These are phyloP conservation scores for Paracanthobrama guichenoti DNA, from an alignment of 2,113 vertebrate genomes.

Conservation along the genomic window DNA sequence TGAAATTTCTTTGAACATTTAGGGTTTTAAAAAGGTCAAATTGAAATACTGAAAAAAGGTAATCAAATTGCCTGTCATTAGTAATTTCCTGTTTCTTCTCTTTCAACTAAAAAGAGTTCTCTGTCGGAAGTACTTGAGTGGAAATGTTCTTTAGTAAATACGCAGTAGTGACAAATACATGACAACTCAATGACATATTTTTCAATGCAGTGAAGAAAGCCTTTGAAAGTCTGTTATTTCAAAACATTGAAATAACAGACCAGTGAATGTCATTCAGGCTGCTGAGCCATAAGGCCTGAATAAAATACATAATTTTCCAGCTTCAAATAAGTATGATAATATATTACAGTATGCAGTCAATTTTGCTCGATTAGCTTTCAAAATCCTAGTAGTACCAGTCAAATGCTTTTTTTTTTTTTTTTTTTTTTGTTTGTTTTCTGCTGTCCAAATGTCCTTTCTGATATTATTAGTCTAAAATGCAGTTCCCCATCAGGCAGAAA, in stretches of 20 bases:
- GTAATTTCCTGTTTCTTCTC: not conserved
- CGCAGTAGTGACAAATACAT: not conserved
- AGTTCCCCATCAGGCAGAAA: slow-evolving; percentile 41
- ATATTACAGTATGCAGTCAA: not conserved
- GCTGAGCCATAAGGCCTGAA: not conserved
- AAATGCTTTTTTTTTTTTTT: not conserved
- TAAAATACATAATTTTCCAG: not conserved
- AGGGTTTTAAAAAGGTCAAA: not conserved
- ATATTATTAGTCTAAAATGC: slow-evolving; percentile 27
- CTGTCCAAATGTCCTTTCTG: not conserved
- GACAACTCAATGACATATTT: not conserved
- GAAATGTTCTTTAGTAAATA: not conserved
- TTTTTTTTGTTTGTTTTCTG: not conserved
- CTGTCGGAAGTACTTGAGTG: not conserved
- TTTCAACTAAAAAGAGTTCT: not conserved
- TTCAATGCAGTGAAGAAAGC: not conserved
- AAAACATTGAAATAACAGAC: not conserved
- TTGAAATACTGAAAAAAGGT: not conserved
- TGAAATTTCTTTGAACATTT: not conserved
- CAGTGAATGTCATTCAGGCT: not conserved
- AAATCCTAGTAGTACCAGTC: not conserved
- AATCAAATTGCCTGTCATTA: not conserved
- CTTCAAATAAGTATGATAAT: not conserved
- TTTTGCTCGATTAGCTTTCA: not conserved
- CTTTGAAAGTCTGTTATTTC: not conserved